A percentile compares a stretch with the other conserved stretches of the same genome.
These are phyloP conservation scores for Myotis brandtii DNA, from an alignment of 2,113 vertebrate species.

Conservation along the genomic window DNA sequence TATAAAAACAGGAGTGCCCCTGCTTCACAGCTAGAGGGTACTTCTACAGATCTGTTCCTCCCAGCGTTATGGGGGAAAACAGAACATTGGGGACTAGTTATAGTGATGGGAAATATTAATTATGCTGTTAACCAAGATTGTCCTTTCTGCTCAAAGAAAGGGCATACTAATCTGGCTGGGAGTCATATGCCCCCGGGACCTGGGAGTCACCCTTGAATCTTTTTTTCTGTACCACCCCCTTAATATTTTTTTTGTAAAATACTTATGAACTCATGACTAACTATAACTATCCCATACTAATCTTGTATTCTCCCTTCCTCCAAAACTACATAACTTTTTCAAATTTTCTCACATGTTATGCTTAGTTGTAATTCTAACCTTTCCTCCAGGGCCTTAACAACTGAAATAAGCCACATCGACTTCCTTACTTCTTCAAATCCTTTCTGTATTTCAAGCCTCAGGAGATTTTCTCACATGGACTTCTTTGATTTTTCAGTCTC, in stretches of 20 bases:
- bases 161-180: no score
- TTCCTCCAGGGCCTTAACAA: background rate
- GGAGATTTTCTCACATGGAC: background rate
- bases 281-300: background rate
- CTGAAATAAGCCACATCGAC: background rate
- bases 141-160: no score
- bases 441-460: background rate
- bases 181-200: no score
- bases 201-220: background rate
- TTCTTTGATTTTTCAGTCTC: background rate
- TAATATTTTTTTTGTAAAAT: background rate
- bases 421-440: background rate
- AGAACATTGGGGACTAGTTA: no score
- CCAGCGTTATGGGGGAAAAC: no score
- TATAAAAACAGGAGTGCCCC: no score
- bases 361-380: background rate
- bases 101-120: no score
- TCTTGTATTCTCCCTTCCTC: background rate
- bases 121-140: no score
- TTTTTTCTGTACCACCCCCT: background rate
- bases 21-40: no score
- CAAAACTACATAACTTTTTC: background rate
- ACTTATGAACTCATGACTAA: background rate
- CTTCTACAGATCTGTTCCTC: no score
- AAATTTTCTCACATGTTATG: background rate